Conservation (phyloP, 2,797 vertebrate species). For the Knipowitschia caucasica region DNA sequence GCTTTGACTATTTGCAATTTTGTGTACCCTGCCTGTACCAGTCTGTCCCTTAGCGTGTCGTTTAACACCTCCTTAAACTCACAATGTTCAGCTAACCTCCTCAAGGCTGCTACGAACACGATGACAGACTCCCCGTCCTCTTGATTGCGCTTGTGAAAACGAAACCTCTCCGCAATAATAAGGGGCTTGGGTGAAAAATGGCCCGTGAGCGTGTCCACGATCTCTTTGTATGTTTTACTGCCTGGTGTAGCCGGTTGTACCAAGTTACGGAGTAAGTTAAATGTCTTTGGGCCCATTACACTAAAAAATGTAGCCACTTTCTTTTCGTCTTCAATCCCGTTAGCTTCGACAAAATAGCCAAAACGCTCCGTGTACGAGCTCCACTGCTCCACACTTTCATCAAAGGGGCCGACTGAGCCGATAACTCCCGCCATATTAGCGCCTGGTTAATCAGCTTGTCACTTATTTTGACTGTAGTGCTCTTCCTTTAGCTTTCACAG, state of each 20-base stretch:
- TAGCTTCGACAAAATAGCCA: not conserved
- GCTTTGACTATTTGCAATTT: not conserved
- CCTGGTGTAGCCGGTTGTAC: not conserved
- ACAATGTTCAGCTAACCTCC: not conserved
- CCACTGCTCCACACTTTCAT: not conserved
- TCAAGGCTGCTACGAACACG: not conserved
- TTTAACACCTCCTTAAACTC: not conserved
- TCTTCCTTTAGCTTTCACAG: not conserved
- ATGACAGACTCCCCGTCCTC: constrained; percentile 6
- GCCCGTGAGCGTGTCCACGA: not conserved
- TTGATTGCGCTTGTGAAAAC: not conserved
- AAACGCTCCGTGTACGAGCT: not conserved
- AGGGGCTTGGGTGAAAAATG: constrained; percentile 9
- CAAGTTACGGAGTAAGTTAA: not conserved
- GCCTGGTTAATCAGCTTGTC: not conserved
- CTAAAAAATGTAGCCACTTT: constrained; percentile 12
- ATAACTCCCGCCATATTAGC: constrained; percentile 1
- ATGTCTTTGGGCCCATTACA: not conserved
- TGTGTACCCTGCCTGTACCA: constrained; percentile 2
- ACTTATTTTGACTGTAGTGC: not conserved
- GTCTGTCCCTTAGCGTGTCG: not conserved
- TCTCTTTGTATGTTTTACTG: not conserved
- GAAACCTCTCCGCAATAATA: not conserved
- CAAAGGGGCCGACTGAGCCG: not conserved
- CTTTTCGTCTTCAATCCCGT: not conserved